These are phyloP conservation scores for Cyphomyrus discorhynchus DNA, from an alignment of 2,113 vertebrate genomes.

Conservation along the genomic window DNA sequence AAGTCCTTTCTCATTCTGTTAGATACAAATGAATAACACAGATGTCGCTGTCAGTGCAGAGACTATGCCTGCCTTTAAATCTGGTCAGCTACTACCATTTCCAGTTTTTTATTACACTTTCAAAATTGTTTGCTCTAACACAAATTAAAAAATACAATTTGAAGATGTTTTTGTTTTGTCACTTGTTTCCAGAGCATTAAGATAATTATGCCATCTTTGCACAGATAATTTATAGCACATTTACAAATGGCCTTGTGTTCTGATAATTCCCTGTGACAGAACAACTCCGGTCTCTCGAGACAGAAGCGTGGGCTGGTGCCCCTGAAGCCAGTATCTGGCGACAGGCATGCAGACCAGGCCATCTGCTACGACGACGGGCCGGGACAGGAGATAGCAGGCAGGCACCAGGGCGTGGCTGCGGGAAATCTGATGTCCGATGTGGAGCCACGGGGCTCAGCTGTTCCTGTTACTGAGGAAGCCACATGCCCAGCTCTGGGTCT, in stretches of 20 bases:
- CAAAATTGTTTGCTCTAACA: neutral
- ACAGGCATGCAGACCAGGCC: slow-evolving; percentile 32
- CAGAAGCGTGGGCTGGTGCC: slow-evolving; percentile 18
- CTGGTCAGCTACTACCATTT: neutral
- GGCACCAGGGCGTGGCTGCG: slow-evolving; percentile 13
- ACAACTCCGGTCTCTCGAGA: slow-evolving; percentile 20
- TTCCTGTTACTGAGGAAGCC: slow-evolving; percentile 7
- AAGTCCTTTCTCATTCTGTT: neutral
- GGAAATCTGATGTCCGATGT: slow-evolving; percentile 28
- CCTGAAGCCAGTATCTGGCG: slow-evolving; percentile 31
- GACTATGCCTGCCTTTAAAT: neutral
- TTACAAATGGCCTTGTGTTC: neutral
- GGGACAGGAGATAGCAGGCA: slow-evolving; percentile 28
- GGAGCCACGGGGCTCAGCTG: slow-evolving; percentile 34
- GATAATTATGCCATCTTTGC: neutral
- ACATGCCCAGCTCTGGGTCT: slow-evolving; percentile 16
- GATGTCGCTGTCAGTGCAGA: neutral
- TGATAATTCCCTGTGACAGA: neutral
- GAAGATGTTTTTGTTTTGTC: neutral
- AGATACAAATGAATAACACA: neutral
- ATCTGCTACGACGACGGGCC: slow-evolving; percentile 30
- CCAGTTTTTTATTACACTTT: neutral
- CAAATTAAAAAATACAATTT: neutral
- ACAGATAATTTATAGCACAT: neutral
- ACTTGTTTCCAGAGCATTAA: neutral